Base-by-base conservation (phyloP, 2,113 vertebrate species). In the Hipposideros armiger region DNA sequence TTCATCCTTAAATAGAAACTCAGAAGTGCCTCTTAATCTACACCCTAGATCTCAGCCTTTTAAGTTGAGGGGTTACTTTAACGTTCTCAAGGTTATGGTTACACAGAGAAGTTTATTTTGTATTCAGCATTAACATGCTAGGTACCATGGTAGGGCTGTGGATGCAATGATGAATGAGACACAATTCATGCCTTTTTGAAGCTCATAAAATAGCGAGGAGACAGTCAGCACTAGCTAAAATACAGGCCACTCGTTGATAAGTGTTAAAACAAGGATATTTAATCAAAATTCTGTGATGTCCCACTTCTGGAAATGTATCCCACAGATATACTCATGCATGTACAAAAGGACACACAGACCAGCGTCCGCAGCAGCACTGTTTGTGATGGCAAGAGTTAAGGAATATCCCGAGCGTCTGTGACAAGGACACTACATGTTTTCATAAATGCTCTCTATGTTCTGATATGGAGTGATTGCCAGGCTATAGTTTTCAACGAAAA, bases 1-100 rank as follows among this genome's bases (percentile, higher is more conserved):
- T 95, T 72, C 67, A 87, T 84, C 67, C 81, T 94, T 90, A 96
- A 70, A 78, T 78, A 90, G 69, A 92, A 87, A 94, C 17, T 56
- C 11, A 22, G 42, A 82, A 94, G 60, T 92, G 83, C 16, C 54
- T 58, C 82, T 94, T 94, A 60, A 60, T 88, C 83, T 86, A 30
- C 5, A 88, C 42, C 81, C 67, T 86, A 30, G 69, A 92, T 66
- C 69, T 90, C 66, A 93, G 86, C 26, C 86, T 88, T 91, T 77
- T 81, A 80, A 64, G 6, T 47, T 36, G 66, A 95, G 85, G 78
- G 50, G 78, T 70, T 86, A 40, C 50, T n/a, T 91, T 54, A 73
- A 62, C 10, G 2, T 80, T 95, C 76, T 96, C 24, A 30, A 86
- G 50, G 67, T 72, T 90, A 32, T 50, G 58, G 64, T 84, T 58